Percentiles rank a stretch among this genome's conserved stretches.
phyloP scores from a whole-genome alignment of 2,888 invertebrate genomes.

The Cryptophagus acutangulus region DNA sequence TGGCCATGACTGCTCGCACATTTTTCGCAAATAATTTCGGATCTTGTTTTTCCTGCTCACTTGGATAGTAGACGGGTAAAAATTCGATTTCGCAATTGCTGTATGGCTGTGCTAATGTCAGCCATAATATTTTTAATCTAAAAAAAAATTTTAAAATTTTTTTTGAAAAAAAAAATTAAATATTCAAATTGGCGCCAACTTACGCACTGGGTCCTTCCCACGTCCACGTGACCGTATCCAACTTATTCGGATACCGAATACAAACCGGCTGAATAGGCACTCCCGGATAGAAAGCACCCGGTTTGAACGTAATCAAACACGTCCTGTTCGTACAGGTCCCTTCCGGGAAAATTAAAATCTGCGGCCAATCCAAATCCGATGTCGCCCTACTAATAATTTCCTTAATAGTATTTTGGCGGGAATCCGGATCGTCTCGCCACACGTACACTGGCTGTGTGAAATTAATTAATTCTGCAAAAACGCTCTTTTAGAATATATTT shows the following conservation, averaged over 20 bases:
- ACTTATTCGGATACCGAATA: constrained; percentile 82
- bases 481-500: neutral
- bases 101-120: constrained; percentile 82
- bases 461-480: constrained; percentile 73
- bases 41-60: constrained; percentile 77
- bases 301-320: constrained; percentile 83
- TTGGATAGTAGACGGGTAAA: constrained; percentile 86
- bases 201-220: constrained; percentile 94
- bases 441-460: constrained; percentile 95
- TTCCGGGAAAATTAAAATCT: constrained; percentile 92
- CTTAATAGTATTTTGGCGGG: constrained; percentile 82
- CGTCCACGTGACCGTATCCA: constrained; percentile 88
- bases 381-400: constrained; percentile 82
- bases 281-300: constrained; percentile 92
- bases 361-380: constrained; percentile 84
- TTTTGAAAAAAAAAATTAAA: neutral
- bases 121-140: constrained; percentile 79
- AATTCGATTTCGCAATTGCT: constrained; percentile 88
- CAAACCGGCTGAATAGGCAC: constrained; percentile 94
- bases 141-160: constrained; percentile 32
- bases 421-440: constrained; percentile 87
- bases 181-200: constrained; percentile 46
- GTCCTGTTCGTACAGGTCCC: constrained; percentile 94
- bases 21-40: constrained; percentile 87
- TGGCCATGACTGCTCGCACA: constrained; percentile 86